phyloP scores from a whole-genome alignment of 2,113 vertebrate genomes.

The Phocoena phocoena region DNA sequence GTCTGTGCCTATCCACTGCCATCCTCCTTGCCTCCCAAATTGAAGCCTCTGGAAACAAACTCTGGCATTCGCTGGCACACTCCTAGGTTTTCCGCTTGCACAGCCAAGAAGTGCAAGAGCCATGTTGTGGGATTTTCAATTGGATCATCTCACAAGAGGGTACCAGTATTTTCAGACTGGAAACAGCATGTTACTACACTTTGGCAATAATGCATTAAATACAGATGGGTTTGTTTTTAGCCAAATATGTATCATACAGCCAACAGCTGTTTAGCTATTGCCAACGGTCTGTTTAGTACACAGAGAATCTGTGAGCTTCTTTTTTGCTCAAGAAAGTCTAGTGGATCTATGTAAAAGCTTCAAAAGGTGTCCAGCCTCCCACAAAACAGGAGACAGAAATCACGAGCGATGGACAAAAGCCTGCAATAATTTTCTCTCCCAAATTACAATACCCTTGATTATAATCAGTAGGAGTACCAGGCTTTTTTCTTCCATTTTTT shows the following conservation, averaged over 20 bases:
- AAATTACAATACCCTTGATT: not conserved
- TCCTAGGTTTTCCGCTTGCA: conserved; percentile 32
- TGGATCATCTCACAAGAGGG: conserved; percentile 74
- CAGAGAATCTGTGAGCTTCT: conserved; percentile 57
- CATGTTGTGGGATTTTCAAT: conserved; percentile 73
- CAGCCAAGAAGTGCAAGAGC: conserved; percentile 67
- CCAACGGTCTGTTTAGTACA: conserved; percentile 76
- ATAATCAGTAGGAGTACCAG: not conserved
- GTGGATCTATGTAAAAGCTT: not conserved
- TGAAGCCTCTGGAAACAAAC: conserved; percentile 38
- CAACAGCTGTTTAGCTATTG: conserved; percentile 78
- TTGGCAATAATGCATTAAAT: conserved; percentile 82
- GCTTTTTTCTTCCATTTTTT: not conserved
- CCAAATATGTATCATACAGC: conserved; percentile 78
- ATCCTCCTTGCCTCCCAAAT: not conserved
- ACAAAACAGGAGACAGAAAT: not conserved
- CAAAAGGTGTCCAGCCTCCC: not conserved
- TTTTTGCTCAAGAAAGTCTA: conserved; percentile 46
- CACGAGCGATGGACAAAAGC: not conserved
- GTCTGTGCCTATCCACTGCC: not conserved
- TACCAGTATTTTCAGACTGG: conserved; percentile 76
- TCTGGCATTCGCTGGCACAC: conserved; percentile 29
- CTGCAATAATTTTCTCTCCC: not conserved
- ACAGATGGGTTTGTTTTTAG: conserved; percentile 81
- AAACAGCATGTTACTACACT: conserved; percentile 78